Percentiles rank a stretch among this genome's conserved stretches.
Conservation (phyloP, 2,113 vertebrate species). For the Malurus cyaneus region DNA sequence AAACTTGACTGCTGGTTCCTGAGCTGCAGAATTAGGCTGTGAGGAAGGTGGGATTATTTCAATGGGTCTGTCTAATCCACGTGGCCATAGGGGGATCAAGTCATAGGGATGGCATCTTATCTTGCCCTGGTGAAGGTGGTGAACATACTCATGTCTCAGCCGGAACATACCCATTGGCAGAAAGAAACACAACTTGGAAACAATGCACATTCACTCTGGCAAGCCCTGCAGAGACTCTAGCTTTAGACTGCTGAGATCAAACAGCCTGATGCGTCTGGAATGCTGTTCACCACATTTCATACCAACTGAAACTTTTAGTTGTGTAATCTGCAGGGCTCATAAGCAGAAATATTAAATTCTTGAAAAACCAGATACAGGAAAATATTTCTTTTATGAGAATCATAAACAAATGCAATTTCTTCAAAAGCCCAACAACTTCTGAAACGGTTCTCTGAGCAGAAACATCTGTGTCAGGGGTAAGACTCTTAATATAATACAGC, state of each 20-base stretch:
- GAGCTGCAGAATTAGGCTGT: neutral
- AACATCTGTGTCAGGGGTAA: neutral
- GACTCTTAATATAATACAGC: neutral
- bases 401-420: neutral
- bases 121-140: neutral
- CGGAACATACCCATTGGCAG: neutral
- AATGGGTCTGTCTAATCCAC: neutral
- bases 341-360: neutral
- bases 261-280: neutral
- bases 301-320: neutral
- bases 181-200: neutral
- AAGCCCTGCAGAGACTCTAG: neutral
- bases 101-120: neutral
- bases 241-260: neutral
- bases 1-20: neutral
- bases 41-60: neutral
- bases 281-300: neutral
- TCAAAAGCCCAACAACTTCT: neutral
- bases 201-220: neutral
- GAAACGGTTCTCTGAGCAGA: neutral
- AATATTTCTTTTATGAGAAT: neutral
- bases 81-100: neutral
- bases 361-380: neutral
- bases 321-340: neutral
- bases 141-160: neutral